Base-by-base conservation (phyloP, 2,888 invertebrate species). In the Limulus polyphemus region DNA sequence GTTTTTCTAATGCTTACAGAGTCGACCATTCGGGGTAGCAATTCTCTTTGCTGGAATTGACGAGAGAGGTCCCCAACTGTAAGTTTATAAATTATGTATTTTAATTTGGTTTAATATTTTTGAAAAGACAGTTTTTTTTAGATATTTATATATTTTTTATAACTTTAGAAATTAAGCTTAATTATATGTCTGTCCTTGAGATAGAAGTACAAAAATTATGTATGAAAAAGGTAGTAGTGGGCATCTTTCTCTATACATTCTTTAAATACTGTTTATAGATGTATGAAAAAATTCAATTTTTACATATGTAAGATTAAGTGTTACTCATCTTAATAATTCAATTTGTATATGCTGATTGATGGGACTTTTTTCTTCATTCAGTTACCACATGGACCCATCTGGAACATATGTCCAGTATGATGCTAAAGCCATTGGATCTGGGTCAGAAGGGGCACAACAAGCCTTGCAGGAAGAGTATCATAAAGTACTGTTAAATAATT, bases 391-490 rank as follows among this genome's bases (percentile, higher is more conserved):
- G 90, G 99, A 99, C 77, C 99, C 98, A 10, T 97, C 95, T 52
- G 97, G 97, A 47, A 99, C 99, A 0, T 99, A 93, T 77, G 93
- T 98, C 64, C 89, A 93, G 75, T 99, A 93, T 77, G 90, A 94
- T 73, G 99, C 99, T 49, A 99, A 99, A 79, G 97, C 99, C 3
- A 99, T 99, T 71, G 99, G 99, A 0, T 98, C 99, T 0, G 99
- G 98, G 49, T 94, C 94, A 70, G 99, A 99, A 79, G 99, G 98
- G 0, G 99, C 99, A 57, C 98, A 99, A 76, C 98, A 99, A 77
- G 92, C 93, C 73, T 78, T 87, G 56, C 84, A 86, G 73, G 86
- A 87, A 74, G 79, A 82, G 62, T 86, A 83, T 74, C 78, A 81
- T 69, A 81, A 81, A 73, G 80, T 32, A 32, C 7, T 32, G 32